Percentiles rank a stretch among this genome's conserved stretches.
Conservation (phyloP, 2,113 vertebrate genomes). For the Otis tarda region DNA sequence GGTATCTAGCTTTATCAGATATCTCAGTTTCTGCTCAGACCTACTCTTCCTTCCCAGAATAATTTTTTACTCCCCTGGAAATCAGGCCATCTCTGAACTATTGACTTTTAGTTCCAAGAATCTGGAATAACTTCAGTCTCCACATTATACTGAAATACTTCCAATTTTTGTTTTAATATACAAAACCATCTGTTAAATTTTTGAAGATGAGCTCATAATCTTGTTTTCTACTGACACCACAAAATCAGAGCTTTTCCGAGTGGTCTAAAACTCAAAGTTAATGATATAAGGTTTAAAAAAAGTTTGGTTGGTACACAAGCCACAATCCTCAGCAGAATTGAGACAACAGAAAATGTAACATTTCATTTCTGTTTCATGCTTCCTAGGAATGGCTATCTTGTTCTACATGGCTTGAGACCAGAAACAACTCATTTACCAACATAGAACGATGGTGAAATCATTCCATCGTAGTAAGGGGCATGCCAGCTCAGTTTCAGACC, state of each 20-base stretch:
- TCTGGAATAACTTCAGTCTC: neutral
- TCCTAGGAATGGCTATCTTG: neutral
- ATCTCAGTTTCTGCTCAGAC: neutral
- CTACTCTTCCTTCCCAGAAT: neutral
- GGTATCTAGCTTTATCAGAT: neutral
- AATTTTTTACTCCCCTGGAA: neutral
- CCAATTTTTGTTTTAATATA: neutral
- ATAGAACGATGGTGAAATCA: neutral
- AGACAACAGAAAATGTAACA: neutral
- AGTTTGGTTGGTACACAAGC: neutral
- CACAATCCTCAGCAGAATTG: neutral
- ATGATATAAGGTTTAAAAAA: neutral
- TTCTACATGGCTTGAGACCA: neutral
- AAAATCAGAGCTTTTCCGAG: neutral
- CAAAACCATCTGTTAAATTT: neutral
- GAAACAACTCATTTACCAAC: neutral
- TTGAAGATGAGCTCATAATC: neutral
- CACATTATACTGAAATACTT: neutral
- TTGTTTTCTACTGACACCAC: neutral
- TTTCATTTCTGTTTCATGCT: neutral
- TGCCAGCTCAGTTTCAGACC: neutral
- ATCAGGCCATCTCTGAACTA: neutral
- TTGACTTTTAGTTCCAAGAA: neutral
- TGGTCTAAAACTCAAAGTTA: neutral
- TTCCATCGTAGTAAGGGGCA: neutral